Evolutionary conservation across 2,113 vertebrate species (phyloP).

Genomic region (Cyrtonyx montezumae): DNA sequence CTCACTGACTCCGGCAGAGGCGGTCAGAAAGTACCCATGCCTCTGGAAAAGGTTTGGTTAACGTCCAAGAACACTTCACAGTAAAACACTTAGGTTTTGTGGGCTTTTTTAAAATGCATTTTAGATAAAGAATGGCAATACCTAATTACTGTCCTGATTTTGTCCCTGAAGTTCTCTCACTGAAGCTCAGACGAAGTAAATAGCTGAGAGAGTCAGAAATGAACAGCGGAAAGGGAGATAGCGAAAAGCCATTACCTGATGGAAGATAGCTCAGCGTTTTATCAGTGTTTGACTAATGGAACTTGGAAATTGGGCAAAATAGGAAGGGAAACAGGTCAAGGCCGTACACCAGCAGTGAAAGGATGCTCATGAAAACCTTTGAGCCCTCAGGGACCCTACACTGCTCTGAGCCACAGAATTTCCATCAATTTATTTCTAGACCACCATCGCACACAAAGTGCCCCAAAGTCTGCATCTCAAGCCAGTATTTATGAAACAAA

Average conservation of each 20-base stretch:
- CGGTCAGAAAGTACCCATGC: neutral
- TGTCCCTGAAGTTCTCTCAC: neutral
- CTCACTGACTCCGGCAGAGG: neutral
- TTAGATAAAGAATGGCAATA: neutral
- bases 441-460: neutral
- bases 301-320: neutral
- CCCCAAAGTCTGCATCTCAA: conserved; percentile 5
- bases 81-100: neutral
- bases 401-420: neutral
- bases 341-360: neutral
- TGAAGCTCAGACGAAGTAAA: neutral
- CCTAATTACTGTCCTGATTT: neutral
- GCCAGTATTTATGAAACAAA: conserved; percentile 56
- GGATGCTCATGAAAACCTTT: neutral
- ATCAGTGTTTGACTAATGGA: conserved; percentile 26
- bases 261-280: conserved; percentile 33
- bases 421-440: conserved; percentile 49
- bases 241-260: conserved; percentile 19
- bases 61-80: neutral
- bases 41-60: neutral
- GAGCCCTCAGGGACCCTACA: neutral
- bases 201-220: conserved; percentile 1
- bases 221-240: conserved; percentile 24
- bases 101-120: neutral
- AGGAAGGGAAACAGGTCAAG: neutral